Evolutionary conservation across 1,140 invertebrate species (phyloP), one percentile per base, ranked within the genome.

Genomic region (Alviniconcha marisindica): DNA sequence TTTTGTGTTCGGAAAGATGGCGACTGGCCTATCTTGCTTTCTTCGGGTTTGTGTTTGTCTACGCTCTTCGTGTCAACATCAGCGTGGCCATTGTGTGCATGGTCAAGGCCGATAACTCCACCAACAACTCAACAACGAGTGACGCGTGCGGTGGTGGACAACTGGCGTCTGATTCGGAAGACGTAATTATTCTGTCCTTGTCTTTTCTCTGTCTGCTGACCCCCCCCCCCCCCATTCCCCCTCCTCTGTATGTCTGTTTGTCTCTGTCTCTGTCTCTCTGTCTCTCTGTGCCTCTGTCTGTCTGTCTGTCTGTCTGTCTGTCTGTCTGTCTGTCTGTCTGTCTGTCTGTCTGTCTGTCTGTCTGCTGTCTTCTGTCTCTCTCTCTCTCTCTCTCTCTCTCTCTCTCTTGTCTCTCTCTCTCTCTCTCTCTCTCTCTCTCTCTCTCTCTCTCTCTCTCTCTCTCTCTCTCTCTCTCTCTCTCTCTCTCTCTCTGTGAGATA

Each of bases 81-180:
- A 87, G 88, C 78, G 96, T 98, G 66, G 96, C 97, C 80, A 97
- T 98, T 74, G 96, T 97, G 14, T 96, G 96, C 82, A 98, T 97
- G 97, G 94, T 94, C 28, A 93, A 92, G 73, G 89, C 87, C 69
- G 73, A 82, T 21, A 63, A 44, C 81, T 40, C 56, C 28, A 74
- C 63, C 40, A 33, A 48, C 60, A 69, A n/a, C n/a, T n/a, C n/a
- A n/a, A n/a, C n/a, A n/a, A n/a, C n/a, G n/a, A n/a, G n/a, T n/a
- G n/a, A n/a, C n/a, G n/a, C n/a, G n/a, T n/a, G n/a, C 21, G 48
- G 48, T 51, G 12, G 28, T 5, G 3, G 12, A 66, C 28, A 4
- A 31, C 24, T 0, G 18, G 5, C 63, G 28, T 33, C 73, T 38
- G 40, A 14, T 36, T 36, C 28, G 42, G 10, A n/a, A 42, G 44